Evolutionary conservation across 2,797 vertebrate species (phyloP), one percentile per base, ranked within the genome.

Genomic region (Poecile montanus): DNA sequence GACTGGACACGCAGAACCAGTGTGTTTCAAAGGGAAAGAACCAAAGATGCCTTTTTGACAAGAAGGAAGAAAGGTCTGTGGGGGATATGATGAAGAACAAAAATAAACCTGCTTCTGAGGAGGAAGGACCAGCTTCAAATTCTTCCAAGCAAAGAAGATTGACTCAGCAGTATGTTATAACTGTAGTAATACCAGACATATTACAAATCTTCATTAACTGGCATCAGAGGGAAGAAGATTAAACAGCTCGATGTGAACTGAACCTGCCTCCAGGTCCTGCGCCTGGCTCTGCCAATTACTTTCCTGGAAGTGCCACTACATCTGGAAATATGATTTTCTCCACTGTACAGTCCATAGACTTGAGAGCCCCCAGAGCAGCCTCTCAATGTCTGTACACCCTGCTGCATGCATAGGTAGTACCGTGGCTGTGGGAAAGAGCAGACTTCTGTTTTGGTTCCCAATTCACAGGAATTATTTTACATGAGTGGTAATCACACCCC

Each of bases 371-470:
- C 36, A 56, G 29, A 56, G 34, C 1, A 7, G 68, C 6, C 44
- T 60, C 67, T 53, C 77, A 62, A 2, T 9, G 22, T 40, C n/a
- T 0, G 0, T 51, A 45, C 14, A 42, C 29, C 19, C 47, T 62
- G 17, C 27, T 75, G 17, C 54, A 65, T 2, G 1, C 30, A 54
- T 25, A 77, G 16, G 45, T 11, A 50, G 16, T 7, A 50, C 27
- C 8, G 20, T 7, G 2, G 10, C 45, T 48, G n/a, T 11, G 15
- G 38, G 16, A 62, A 80, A 78, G 18, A 57, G 14, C 40, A 90
- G 45, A 48, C 34, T 74, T 57, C 57, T 44, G 25, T 58, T 89
- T 67, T 51, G 50, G 38, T 26, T 89, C 51, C 56, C 20, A 57
- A 12, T 34, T 85, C 57, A 79, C 17, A 36, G 54, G 36, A 75